These are phyloP conservation scores for Perognathus longimembris DNA, from an alignment of 2,113 vertebrate species.

Conservation along the genomic window DNA sequence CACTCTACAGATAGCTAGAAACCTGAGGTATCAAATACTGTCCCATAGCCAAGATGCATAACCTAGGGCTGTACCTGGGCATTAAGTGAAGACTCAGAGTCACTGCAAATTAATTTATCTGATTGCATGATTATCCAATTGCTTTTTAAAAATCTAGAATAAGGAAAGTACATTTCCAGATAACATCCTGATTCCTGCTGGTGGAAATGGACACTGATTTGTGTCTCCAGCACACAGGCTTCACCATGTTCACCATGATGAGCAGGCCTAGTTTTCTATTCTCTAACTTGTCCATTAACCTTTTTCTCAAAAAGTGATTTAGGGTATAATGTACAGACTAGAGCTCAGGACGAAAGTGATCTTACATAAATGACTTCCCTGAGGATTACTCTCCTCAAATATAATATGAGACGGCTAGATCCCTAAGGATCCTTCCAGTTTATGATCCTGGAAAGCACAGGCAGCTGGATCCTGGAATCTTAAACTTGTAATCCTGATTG, in stretches of 20 bases:
- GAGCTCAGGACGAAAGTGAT: neutral
- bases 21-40: neutral
- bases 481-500: neutral
- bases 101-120: neutral
- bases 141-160: neutral
- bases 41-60: slow-evolving; percentile 20
- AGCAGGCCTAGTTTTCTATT: too few species aligned
- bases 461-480: neutral
- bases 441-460: neutral
- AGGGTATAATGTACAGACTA: neutral
- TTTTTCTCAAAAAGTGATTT: neutral
- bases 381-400: neutral
- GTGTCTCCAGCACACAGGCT: neutral
- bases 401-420: neutral
- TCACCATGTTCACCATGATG: neutral
- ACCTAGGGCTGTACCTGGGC: neutral
- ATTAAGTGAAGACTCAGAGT: neutral
- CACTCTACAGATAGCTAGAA: neutral
- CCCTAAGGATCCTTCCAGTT: neutral
- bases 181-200: neutral
- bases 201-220: neutral
- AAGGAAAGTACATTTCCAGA: neutral
- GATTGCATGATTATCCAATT: neutral
- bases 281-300: neutral
- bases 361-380: neutral